Evolutionary conservation across 2,888 invertebrate species (phyloP), one percentile per base, ranked within the genome.

Genomic region (Druceiella hillmani): DNA sequence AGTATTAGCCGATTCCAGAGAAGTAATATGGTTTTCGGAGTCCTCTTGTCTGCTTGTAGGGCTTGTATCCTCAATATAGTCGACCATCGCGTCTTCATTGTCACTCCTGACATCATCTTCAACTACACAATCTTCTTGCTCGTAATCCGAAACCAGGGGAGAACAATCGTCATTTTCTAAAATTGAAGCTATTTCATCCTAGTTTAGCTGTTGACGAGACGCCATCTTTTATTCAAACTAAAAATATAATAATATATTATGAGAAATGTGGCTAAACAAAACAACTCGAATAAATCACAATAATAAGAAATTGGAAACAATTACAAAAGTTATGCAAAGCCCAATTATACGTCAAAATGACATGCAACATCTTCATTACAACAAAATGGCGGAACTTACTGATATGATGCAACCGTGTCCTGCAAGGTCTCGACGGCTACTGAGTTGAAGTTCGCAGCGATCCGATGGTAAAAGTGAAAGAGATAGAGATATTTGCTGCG

Each of bases 381-480:
- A 36, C 17, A 29, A 36, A 30, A 36, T 36, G 24, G 36, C 12
- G 25, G 36, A 17, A 36, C 36, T 30, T 30, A 36, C 36, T 26
- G 36, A 29, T 20, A 36, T 36, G 28, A 36, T 20, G 28, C 24
- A 36, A 16, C 36, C 30, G 7, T 15, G 36, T 36, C 3, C 36
- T 30, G 36, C 30, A 15, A 36, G 30, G 36, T 36, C 22, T 36
- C 17, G 17, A 24, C 11, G 36, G 24, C 31, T 36, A 30, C 31
- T 34, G 30, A 36, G 36, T 30, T 36, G 30, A 15, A 36, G 36
- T 28, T 36, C 29, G 22, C n/a, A 30, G 30, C 24, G 30, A 36
- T 36, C 36, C 36, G 36, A 30, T 28, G 36, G n/a, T n/a, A 36
- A 36, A 36, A 16, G 15, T 29, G 29, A 36, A 36, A 36, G 36